Evolutionary conservation across 1,140 invertebrate species (phyloP).

Genomic region (Eupeodes corollae): DNA sequence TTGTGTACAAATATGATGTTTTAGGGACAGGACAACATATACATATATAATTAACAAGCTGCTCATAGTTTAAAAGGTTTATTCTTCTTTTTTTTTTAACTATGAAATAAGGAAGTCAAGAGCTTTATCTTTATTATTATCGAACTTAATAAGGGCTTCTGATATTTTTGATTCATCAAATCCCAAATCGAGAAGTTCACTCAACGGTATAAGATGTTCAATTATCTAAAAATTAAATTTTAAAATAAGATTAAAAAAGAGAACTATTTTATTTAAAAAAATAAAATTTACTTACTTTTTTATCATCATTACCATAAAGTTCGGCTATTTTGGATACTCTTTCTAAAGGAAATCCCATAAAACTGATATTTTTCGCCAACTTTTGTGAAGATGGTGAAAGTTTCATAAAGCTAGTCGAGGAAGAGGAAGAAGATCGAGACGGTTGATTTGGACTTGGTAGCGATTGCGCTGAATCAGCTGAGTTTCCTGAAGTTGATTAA

Average conservation of each 20-base stretch:
- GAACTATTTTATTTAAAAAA: conserved; percentile 1
- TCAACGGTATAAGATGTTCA: conserved; percentile 53
- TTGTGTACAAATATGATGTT: conserved; percentile 9
- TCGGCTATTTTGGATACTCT: conserved; percentile 63
- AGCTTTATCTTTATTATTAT: conserved; percentile 76
- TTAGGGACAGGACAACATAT: conserved; percentile 8
- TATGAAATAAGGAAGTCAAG: conserved; percentile 71
- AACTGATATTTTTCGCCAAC: conserved; percentile 57
- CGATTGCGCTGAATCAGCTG: conserved; percentile 2
- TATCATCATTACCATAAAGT: conserved; percentile 66
- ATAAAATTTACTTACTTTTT: conserved; percentile 51
- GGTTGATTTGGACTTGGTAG: not conserved
- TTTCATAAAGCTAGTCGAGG: conserved; percentile 34
- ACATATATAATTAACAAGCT: conserved; percentile 6
- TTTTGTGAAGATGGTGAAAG: conserved; percentile 48
- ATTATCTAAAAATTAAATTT: conserved; percentile 47
- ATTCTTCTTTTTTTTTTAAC: conserved; percentile 15
- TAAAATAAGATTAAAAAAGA: conserved; percentile 4
- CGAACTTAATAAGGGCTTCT: conserved; percentile 58
- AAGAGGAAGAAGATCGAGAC: conserved; percentile 29
- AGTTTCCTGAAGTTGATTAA: not conserved
- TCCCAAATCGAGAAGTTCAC: conserved; percentile 68
- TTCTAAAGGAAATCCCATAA: conserved; percentile 76
- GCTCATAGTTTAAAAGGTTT: too few species aligned
- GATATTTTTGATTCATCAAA: conserved; percentile 67